Percentiles rank a stretch among this genome's conserved stretches.
phyloP scores from a whole-genome alignment of 1,140 invertebrate genomes.

The Eueides isabella region DNA sequence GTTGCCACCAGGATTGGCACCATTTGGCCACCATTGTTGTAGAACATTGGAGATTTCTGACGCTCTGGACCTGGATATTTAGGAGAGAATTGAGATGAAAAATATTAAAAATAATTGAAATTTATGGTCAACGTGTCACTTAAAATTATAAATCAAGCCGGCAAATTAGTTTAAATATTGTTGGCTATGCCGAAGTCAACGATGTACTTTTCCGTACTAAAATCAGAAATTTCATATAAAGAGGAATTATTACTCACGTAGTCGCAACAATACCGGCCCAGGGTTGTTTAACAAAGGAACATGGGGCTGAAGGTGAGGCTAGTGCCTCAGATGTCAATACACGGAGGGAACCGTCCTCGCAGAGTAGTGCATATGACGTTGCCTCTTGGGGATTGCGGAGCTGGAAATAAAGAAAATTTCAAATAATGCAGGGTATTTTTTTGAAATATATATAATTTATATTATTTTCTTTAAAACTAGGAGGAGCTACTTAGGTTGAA shows the following conservation, averaged over 20 bases:
- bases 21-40: conserved; percentile 55
- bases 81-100: too few species aligned
- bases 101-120: too few species aligned
- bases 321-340: conserved; percentile 57
- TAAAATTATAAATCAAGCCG: too few species aligned
- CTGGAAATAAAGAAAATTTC: conserved; percentile 38
- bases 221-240: conserved; percentile 6
- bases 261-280: conserved; percentile 82
- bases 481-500: too few species aligned
- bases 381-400: conserved; percentile 56
- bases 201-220: too few species aligned
- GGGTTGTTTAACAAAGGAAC: conserved; percentile 84
- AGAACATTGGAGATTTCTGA: conserved; percentile 39
- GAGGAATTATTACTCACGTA: conserved; percentile 71
- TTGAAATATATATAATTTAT: background rate
- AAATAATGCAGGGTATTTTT: background rate
- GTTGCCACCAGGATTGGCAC: conserved; percentile 44
- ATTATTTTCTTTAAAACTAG: too few species aligned
- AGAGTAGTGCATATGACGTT: conserved; percentile 78
- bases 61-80: conserved; percentile 45
- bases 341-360: conserved; percentile 84
- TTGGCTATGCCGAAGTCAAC: too few species aligned
- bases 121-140: too few species aligned
- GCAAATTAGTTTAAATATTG: too few species aligned
- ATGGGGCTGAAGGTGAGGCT: conserved; percentile 64